Evolutionary conservation across 2,888 invertebrate species (phyloP).

Genomic region (Cataglyphis altisquamis): DNA sequence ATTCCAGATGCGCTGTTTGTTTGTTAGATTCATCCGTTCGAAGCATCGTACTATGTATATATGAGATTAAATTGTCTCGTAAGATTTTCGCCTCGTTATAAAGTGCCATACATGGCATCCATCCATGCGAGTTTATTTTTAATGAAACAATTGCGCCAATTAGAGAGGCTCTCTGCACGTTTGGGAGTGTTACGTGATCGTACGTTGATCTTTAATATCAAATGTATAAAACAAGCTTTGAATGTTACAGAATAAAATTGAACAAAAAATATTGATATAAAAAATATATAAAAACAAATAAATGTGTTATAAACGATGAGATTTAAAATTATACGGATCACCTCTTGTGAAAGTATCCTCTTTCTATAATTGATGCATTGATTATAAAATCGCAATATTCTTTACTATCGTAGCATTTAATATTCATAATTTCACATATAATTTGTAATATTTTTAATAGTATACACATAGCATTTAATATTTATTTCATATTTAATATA

Average conservation of each 20-base stretch:
- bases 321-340: not conserved
- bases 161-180: slow-evolving; percentile 48
- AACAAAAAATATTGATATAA: not conserved
- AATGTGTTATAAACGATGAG: not conserved
- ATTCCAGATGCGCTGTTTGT: not conserved
- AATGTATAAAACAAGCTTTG: not conserved
- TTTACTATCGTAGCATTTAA: not conserved
- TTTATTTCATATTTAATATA: not conserved
- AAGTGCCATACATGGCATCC: slow-evolving; percentile 8
- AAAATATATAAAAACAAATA: not conserved
- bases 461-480: not conserved
- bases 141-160: slow-evolving; percentile 70
- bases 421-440: not conserved
- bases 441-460: not conserved
- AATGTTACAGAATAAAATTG: slow-evolving; percentile 3
- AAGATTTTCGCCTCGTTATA: slow-evolving; percentile 42
- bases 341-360: not conserved
- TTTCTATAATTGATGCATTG: not conserved
- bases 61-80: slow-evolving; percentile 33
- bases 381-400: not conserved
- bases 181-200: slow-evolving; percentile 22
- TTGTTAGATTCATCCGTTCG: not conserved
- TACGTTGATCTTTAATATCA: slow-evolving; percentile 14
- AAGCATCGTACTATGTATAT: not conserved
- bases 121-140: slow-evolving; percentile 58